A percentile compares a stretch with the other conserved stretches of the same genome.
phyloP scores from a whole-genome alignment of 2,797 vertebrate genomes.

The Syngnathus rostellatus region DNA sequence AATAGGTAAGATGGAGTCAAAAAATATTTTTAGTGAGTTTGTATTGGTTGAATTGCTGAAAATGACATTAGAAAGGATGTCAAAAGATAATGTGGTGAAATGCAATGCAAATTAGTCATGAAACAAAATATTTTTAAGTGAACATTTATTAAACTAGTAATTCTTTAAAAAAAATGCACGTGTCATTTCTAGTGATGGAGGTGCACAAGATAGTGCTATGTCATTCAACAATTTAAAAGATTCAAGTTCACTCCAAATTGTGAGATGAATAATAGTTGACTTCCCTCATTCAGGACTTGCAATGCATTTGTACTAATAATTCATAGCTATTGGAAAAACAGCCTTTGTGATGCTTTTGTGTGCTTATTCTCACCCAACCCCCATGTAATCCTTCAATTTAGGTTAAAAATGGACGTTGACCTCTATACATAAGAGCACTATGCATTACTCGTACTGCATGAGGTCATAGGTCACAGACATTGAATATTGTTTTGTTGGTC shows the following conservation, averaged over 20 bases:
- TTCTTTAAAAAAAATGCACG: not conserved
- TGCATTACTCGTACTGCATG: not conserved
- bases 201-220: not conserved
- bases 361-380: not conserved
- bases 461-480: slow-evolving; percentile 1
- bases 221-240: not conserved
- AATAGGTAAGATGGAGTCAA: slow-evolving; percentile 50
- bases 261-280: not conserved
- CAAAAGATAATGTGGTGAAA: too few relatives aligned
- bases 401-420: slow-evolving; percentile 1
- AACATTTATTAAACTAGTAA: too few relatives aligned
- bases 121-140: too few relatives aligned
- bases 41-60: not conserved
- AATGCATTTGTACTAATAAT: not conserved
- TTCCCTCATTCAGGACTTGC: not conserved
- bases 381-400: not conserved
- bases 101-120: not conserved
- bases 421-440: slow-evolving; percentile 3
- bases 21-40: not conserved
- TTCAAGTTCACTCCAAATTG: not conserved
- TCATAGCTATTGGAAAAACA: not conserved
- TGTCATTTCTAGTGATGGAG: not conserved
- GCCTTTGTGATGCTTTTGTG: not conserved
- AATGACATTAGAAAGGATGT: too few relatives aligned
- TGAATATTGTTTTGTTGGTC: not conserved